These are phyloP conservation scores for Diaperis boleti DNA, from an alignment of 2,888 invertebrate species.

Conservation along the genomic window DNA sequence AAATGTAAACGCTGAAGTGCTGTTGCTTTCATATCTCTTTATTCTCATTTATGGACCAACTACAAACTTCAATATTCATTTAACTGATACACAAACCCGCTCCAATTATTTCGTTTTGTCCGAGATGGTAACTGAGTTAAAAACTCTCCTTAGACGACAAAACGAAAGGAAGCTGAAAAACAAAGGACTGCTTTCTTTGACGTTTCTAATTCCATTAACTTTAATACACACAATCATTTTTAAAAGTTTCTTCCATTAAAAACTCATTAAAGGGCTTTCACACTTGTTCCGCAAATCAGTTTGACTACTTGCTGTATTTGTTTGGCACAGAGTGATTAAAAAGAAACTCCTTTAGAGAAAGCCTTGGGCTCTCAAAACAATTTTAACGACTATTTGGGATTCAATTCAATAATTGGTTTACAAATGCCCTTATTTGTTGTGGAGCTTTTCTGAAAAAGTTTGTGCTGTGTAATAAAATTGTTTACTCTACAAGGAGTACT, in stretches of 20 bases:
- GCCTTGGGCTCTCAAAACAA: too few relatives aligned
- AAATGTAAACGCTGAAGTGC: background rate
- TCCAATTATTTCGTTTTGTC: conserved; percentile 54
- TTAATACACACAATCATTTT: conserved; percentile 44
- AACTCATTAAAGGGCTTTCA: conserved; percentile 12
- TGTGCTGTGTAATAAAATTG: too few relatives aligned
- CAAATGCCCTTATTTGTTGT: too few relatives aligned
- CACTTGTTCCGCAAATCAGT: too few relatives aligned
- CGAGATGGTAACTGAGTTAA: conserved; percentile 51
- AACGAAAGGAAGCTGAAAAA: conserved; percentile 49
- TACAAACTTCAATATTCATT: conserved; percentile 47
- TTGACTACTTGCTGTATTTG: too few relatives aligned
- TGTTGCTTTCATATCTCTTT: conserved; percentile 11
- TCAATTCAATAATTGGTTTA: too few relatives aligned
- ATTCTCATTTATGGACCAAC: conserved; percentile 2
- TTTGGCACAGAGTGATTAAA: too few relatives aligned
- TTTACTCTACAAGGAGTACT: too few relatives aligned
- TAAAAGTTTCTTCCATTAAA: conserved; percentile 8
- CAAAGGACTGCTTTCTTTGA: conserved; percentile 52
- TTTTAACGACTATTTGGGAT: too few relatives aligned
- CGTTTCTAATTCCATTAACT: conserved; percentile 52
- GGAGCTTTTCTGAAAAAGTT: too few relatives aligned
- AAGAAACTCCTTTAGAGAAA: too few relatives aligned
- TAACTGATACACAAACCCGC: conserved; percentile 44
- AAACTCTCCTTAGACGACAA: conserved; percentile 51